Evolutionary conservation across 2,797 vertebrate species (phyloP), one percentile per base, ranked within the genome.

Genomic region (Xerus rutilus): DNA sequence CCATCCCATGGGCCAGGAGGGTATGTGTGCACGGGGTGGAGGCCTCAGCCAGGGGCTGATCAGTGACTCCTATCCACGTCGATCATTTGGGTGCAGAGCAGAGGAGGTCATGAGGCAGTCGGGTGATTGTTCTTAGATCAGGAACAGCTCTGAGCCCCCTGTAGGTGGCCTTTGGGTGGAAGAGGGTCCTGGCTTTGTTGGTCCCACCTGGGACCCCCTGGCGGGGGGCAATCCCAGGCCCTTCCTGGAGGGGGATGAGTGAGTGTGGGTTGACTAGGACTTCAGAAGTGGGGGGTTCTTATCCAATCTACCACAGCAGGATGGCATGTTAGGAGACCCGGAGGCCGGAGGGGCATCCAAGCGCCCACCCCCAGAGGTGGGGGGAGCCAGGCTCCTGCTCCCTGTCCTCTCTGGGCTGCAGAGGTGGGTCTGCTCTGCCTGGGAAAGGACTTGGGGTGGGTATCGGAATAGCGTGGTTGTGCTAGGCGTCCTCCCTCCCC

Each of bases 31-130:
- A n/a, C 30, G 30, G 28, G 73, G 45, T 6, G 70, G 39, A 20
- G 70, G 7, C 69, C 67, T 30, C 21, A 1, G 0, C 25, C 65
- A 6, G 65, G 65, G 17, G 23, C 73, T 0, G 0, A 0, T 0
- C 1, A 7, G 32, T 6, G 49, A 35, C 13, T 35, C 25, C 59
- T 39, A 1, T 23, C 30, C 1, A 59, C 65, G 20, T 14, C 65
- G 59, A 20, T 30, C 28, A 17, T 0, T 0, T 32, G 25, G 59
- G 17, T 30, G n/a, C 1, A 49, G 78, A 69, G 1, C 72, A 6
- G 13, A n/a, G 18, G 47, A 15, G 2, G 81, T 3, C 0, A 0
- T 2, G 1, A 5, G 2, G 25, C 2, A 3, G 7, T 0, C 1
- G 9, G 32, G 7, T 0, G 7, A 7, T 12, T 30, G 45, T 25